Conservation (phyloP, 92 coral and sea anemone species). For the Epizoanthus stellaris region DNA sequence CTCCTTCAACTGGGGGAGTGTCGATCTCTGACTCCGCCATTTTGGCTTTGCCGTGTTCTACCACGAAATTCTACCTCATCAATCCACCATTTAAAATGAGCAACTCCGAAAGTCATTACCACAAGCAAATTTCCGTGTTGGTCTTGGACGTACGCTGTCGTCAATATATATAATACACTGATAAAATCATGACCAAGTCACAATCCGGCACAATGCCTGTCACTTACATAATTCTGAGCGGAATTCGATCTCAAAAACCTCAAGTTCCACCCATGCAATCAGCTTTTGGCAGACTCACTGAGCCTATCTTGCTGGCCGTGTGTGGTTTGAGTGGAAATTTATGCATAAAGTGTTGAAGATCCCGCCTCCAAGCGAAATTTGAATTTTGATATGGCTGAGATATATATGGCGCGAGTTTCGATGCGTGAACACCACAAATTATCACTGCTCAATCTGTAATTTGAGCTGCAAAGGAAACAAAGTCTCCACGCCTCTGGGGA, state of each 20-base stretch:
- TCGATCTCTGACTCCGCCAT: constrained; percentile 76
- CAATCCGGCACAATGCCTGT: neutral
- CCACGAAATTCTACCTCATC: neutral
- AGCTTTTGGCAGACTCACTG: neutral
- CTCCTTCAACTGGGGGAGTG: constrained; percentile 33
- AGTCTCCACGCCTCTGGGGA: neutral
- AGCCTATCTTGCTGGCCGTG: constrained; percentile 9
- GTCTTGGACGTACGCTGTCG: neutral
- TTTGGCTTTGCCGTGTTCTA: constrained; percentile 40
- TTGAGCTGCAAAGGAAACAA: constrained; percentile 26
- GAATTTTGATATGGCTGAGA: constrained; percentile 41
- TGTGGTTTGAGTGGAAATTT: constrained; percentile 28
- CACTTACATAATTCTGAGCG: neutral
- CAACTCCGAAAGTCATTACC: constrained; percentile 34
- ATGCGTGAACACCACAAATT: neutral
- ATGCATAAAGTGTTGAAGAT: constrained; percentile 12
- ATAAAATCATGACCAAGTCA: neutral
- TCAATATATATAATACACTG: neutral
- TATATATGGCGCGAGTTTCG: constrained; percentile 35
- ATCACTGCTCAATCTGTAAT: constrained; percentile 36
- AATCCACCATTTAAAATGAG: constrained; percentile 33
- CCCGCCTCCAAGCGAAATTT: constrained; percentile 52
- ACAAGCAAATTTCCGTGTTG: constrained; percentile 36
- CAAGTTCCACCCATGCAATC: constrained; percentile 18
- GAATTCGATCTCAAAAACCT: neutral